Conservation (phyloP, 2,797 vertebrate species). For the Poecilia velifera region DNA sequence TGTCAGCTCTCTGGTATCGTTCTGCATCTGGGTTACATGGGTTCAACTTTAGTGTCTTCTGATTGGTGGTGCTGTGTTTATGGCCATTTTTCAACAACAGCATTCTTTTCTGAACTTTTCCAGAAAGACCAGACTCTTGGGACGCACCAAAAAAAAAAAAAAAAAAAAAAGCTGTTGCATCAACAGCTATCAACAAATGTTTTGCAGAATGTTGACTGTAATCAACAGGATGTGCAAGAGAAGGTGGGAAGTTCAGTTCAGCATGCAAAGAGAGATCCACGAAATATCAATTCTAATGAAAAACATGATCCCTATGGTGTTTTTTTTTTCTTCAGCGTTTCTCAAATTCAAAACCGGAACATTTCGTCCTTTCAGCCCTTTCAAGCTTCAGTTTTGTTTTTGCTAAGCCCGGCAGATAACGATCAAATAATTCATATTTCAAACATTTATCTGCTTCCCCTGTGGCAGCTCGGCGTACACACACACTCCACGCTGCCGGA, state of each 20-base stretch:
- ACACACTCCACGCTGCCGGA: conserved; percentile 23
- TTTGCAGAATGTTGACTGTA: conserved; percentile 24
- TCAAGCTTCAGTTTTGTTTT: conserved; percentile 42
- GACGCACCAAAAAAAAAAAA: neutral
- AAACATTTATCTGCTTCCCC: conserved; percentile 55
- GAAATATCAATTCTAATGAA: neutral
- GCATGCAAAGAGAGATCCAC: neutral
- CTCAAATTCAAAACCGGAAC: neutral
- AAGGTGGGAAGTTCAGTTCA: conserved; percentile 25
- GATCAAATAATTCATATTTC: conserved; percentile 68
- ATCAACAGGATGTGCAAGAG: conserved; percentile 20
- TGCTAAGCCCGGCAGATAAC: conserved; percentile 46
- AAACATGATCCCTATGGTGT: neutral
- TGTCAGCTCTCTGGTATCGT: neutral
- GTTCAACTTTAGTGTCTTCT: neutral
- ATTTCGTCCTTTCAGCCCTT: conserved; percentile 1
- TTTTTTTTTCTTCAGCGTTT: neutral
- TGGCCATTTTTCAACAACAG: neutral
- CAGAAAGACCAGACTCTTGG: neutral
- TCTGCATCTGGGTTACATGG: neutral
- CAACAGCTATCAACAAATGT: neutral
- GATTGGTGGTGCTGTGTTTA: neutral
- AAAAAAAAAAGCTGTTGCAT: neutral
- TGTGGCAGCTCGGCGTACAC: conserved; percentile 65
- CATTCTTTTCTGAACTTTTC: neutral